Percentiles rank a stretch among this genome's conserved stretches.
These are phyloP conservation scores for Oryzias melastigma DNA, from an alignment of 2,113 vertebrate genomes.

Conservation along the genomic window DNA sequence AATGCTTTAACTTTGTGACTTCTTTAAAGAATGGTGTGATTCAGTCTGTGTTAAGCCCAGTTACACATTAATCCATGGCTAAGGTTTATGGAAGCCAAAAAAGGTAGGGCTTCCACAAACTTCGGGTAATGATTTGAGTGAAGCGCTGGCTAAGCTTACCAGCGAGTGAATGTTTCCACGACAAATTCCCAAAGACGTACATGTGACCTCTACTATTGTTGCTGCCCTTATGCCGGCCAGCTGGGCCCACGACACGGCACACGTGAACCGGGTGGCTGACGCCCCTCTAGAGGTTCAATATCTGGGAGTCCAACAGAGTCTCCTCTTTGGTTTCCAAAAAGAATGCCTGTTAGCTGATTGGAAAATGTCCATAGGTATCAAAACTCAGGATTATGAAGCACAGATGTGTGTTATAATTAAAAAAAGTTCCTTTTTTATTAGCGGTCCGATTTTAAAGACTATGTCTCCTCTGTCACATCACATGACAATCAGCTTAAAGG, in stretches of 20 bases:
- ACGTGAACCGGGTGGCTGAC: not conserved
- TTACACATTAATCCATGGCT: constrained; percentile 31
- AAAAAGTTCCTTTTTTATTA: not conserved
- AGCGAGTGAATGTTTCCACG: constrained; percentile 16
- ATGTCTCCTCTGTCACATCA: constrained; percentile 11
- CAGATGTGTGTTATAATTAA: too few relatives aligned
- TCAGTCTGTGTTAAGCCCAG: constrained; percentile 7
- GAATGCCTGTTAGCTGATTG: too few relatives aligned
- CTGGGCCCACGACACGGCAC: not conserved
- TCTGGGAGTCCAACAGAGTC: constrained; percentile 1
- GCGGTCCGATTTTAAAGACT: constrained; percentile 3
- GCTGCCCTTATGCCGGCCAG: not conserved
- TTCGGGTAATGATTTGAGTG: constrained; percentile 27
- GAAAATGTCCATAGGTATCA: not conserved
- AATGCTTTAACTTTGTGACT: not conserved
- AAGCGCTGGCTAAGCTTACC: constrained; percentile 9
- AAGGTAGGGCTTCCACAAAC: constrained; percentile 18
- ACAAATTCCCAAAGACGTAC: constrained; percentile 9
- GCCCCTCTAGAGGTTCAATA: constrained; percentile 7
- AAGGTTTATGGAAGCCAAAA: constrained; percentile 8
- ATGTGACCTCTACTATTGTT: constrained; percentile 1
- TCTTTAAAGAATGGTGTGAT: not conserved
- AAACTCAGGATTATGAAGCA: too few relatives aligned
- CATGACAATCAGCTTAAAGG: constrained; percentile 20
- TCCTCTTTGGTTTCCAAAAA: not conserved